Evolutionary conservation across 2,888 invertebrate genomes (phyloP), one percentile per base, ranked within the genome.

Genomic region (Doris montereyensis): DNA sequence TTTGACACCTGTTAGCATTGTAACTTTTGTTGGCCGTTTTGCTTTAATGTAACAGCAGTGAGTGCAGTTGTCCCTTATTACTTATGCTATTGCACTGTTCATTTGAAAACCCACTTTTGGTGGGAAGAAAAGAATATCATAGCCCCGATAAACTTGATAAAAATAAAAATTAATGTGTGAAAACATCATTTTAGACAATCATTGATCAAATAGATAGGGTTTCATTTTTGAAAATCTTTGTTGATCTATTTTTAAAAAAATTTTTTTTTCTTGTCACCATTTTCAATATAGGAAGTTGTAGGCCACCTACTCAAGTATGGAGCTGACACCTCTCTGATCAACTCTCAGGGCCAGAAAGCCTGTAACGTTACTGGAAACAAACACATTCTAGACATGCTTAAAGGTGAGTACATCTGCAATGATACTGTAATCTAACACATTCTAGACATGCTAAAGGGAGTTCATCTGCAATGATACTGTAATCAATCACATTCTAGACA

Each of bases 271-370:
- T 32, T 70, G 5, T 13, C 32, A 28, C 10, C 28, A 67, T 76
- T 1, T 81, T 88, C n/a, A n/a, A n/a, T n/a, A 0, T 88, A 95
- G 94, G 94, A 94, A 80, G 88, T 94, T 78, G 94, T 94, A 28
- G 93, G 94, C 62, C 89, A 94, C 0, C 91, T 95, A 0, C 87
- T 95, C 4, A 92, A 93, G 83, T 90, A 94, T 88, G 93, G 94
- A 88, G 95, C 94, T 0, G 94, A 94, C 83, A 93, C 94, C 0
- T 93, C 93, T 82, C 92, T 94, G 73, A 93, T 94, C 90, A 95
- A 95, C 85, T 94, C 94, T 0, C 94, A 94, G 85, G 94, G 94
- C 0, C 92, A 93, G 30, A 93, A 93, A 0, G 93, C 95, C 0
- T 91, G 92, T 68, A 93, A 94, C 84, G 92, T 94, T 62, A 92